These are phyloP conservation scores for Pharmacophagus antenor DNA, from an alignment of 2,888 invertebrate genomes.

Conservation along the genomic window DNA sequence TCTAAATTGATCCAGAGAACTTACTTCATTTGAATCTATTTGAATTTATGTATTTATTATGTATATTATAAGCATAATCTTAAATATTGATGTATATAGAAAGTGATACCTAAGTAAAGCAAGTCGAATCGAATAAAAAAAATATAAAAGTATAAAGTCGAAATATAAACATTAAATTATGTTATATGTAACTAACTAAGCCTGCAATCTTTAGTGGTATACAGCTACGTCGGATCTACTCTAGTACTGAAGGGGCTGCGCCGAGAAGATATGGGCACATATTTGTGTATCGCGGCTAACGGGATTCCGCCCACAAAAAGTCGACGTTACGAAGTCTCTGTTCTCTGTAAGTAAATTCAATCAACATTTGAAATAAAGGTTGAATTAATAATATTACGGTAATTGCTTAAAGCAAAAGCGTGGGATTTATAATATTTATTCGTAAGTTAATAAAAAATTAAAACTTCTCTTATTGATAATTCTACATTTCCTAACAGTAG, in stretches of 20 bases:
- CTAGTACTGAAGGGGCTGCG: slow-evolving; percentile 86
- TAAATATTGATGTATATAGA: too few relatives aligned
- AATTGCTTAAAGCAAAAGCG: background rate
- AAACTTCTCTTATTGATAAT: background rate
- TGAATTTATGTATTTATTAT: too few relatives aligned
- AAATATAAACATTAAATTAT: too few relatives aligned
- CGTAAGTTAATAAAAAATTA: too few relatives aligned
- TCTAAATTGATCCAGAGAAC: too few relatives aligned
- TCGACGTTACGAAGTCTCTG: slow-evolving; percentile 89
- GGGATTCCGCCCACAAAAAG: slow-evolving; percentile 91
- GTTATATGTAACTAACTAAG: background rate
- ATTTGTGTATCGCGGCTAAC: slow-evolving; percentile 91
- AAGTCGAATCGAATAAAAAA: too few relatives aligned
- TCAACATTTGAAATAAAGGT: too few relatives aligned
- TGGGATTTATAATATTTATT: background rate
- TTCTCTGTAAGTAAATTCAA: slow-evolving; percentile 86
- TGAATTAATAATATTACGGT: background rate
- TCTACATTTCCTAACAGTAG: background rate
- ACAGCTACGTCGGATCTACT: slow-evolving; percentile 85
- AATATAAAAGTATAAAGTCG: too few relatives aligned
- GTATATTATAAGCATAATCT: too few relatives aligned
- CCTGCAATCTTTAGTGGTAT: slow-evolving; percentile 75
- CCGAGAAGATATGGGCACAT: slow-evolving; percentile 91
- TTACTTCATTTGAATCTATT: too few relatives aligned
- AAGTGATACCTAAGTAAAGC: too few relatives aligned